These are phyloP conservation scores for Apeira syringaria DNA, from an alignment of 2,888 invertebrate genomes.

Conservation along the genomic window DNA sequence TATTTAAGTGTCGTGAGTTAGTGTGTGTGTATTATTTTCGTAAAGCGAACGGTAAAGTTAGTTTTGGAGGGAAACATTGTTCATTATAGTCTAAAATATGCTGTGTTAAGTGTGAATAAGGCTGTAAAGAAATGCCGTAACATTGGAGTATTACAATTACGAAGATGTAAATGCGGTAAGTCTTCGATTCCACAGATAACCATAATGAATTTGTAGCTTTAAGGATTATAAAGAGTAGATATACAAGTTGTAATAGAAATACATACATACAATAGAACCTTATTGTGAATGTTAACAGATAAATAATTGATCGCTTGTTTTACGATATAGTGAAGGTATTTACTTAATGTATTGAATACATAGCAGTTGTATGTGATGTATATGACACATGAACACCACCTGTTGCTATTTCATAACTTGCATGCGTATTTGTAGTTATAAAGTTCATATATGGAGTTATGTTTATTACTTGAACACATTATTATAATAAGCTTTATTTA, in stretches of 20 bases:
- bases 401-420: conserved; percentile 30
- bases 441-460: too few species aligned
- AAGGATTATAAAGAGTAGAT: too few species aligned
- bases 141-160: conserved; percentile 31
- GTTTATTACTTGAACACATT: too few species aligned
- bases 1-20: conserved; percentile 27
- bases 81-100: conserved; percentile 13
- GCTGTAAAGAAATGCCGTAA: conserved; percentile 25
- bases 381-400: conserved; percentile 21
- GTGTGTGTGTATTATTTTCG: conserved; percentile 27
- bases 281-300: neutral
- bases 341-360: neutral
- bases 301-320: neutral
- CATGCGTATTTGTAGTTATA: neutral
- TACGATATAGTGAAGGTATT: neutral
- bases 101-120: conserved; percentile 16
- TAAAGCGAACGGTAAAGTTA: conserved; percentile 23
- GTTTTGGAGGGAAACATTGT: conserved; percentile 59
- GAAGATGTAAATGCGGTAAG: conserved; percentile 36
- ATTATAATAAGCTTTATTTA: too few species aligned
- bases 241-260: too few species aligned
- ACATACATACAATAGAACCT: too few species aligned
- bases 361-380: conserved; percentile 15
- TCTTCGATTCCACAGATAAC: too few species aligned
- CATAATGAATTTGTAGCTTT: too few species aligned